Percentiles rank a stretch among this genome's conserved stretches.
Evolutionary conservation across 64 coral and sea anemone species (phyloP).

Genomic region (Porites lutea): DNA sequence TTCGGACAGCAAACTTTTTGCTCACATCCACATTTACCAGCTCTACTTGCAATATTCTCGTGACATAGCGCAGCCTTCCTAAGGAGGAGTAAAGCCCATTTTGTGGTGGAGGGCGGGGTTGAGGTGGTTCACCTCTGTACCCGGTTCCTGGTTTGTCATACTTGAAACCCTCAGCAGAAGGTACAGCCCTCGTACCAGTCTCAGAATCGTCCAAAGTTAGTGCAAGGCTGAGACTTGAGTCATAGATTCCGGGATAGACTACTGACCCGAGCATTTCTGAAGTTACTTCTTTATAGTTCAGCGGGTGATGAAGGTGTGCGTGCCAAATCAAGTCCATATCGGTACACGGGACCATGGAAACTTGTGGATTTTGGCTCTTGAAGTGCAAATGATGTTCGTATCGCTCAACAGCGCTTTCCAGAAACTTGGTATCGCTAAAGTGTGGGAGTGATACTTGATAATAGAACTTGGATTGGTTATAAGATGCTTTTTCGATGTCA

Average conservation of each 20-base stretch:
- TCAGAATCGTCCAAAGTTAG: not conserved
- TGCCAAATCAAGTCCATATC: slow-evolving; percentile 48
- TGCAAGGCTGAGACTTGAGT: not conserved
- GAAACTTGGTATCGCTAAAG: slow-evolving; percentile 62
- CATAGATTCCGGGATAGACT: not conserved
- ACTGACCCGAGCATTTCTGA: slow-evolving; percentile 37
- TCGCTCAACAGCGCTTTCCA: slow-evolving; percentile 25
- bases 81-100: not conserved
- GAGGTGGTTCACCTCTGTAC: slow-evolving; percentile 26
- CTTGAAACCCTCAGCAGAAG: slow-evolving; percentile 18
- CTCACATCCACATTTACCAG: slow-evolving; percentile 1
- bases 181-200: not conserved
- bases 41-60: not conserved
- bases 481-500: slow-evolving; percentile 30
- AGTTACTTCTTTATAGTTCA: slow-evolving; percentile 32
- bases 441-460: slow-evolving; percentile 82
- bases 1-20: slow-evolving; percentile 5
- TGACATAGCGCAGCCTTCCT: not conserved
- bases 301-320: slow-evolving; percentile 25
- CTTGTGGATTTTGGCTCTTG: slow-evolving; percentile 31
- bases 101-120: not conserved
- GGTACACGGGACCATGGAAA: not conserved
- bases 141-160: slow-evolving; percentile 38
- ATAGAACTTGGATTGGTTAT: slow-evolving; percentile 43
- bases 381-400: slow-evolving; percentile 66